A percentile compares a stretch with the other conserved stretches of the same genome.
Conservation (phyloP, 1,140 invertebrate genomes). For the Leptinotarsa defecta region DNA sequence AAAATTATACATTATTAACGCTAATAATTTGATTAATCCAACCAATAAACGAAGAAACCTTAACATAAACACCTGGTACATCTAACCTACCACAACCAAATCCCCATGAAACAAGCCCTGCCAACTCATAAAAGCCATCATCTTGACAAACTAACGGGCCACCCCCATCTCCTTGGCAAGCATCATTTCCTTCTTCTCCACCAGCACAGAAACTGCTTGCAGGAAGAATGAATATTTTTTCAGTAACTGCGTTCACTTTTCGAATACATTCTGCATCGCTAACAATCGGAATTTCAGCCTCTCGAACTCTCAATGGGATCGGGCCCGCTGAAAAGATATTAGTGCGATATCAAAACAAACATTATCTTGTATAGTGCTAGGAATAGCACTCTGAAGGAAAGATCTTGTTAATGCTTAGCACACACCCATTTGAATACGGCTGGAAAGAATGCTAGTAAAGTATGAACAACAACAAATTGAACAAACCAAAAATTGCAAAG, state of each 20-base stretch:
- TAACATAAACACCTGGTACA: conserved; percentile 92
- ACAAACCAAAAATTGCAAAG: too few species aligned
- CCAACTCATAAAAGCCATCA: conserved; percentile 89
- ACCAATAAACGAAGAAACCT: conserved; percentile 91
- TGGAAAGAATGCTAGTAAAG: too few species aligned
- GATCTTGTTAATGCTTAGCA: too few species aligned
- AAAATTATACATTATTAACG: conserved; percentile 79
- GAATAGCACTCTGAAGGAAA: too few species aligned
- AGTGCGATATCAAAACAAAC: neutral
- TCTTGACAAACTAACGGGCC: conserved; percentile 90
- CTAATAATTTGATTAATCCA: conserved; percentile 98
- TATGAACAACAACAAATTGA: too few species aligned
- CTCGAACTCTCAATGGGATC: conserved; percentile 84
- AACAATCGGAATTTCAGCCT: conserved; percentile 91
- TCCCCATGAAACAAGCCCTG: conserved; percentile 89
- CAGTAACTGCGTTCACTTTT: conserved; percentile 91
- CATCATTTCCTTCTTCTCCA: conserved; percentile 89
- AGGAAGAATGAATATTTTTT: conserved; percentile 91
- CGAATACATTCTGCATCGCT: conserved; percentile 88
- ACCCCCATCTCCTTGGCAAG: conserved; percentile 92
- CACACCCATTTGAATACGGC: too few species aligned
- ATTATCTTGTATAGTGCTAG: too few species aligned
- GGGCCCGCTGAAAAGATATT: conserved; percentile 73
- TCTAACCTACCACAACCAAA: conserved; percentile 88
- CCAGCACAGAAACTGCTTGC: conserved; percentile 92